Evolutionary conservation across 2,888 invertebrate species (phyloP).

Genomic region (Chaitophorus viminalis): DNA sequence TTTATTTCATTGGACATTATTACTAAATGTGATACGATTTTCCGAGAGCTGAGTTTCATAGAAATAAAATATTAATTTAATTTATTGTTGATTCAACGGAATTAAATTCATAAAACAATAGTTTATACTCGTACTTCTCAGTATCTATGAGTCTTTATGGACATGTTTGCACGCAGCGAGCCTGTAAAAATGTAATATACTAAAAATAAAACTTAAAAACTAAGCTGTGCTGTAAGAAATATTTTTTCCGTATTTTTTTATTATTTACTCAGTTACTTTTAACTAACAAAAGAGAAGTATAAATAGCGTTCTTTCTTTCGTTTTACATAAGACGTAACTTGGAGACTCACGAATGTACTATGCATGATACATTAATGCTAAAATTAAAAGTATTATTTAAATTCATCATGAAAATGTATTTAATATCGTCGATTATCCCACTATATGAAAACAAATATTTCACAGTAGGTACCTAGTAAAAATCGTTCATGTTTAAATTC

Average conservation of each 20-base stretch:
- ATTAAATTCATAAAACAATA: not conserved
- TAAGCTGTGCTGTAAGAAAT: too few relatives aligned
- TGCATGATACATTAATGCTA: not conserved
- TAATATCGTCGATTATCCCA: not conserved
- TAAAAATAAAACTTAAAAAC: not conserved
- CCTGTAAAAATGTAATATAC: not conserved
- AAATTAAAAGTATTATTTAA: not conserved
- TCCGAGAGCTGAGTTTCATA: not conserved
- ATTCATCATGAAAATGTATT: not conserved
- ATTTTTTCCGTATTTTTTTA: too few relatives aligned
- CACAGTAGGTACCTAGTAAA: not conserved
- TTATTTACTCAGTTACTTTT: too few relatives aligned
- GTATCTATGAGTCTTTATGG: not conserved
- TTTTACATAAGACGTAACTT: not conserved
- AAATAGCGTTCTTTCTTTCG: not conserved
- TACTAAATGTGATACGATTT: not conserved
- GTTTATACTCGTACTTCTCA: not conserved
- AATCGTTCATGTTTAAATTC: not conserved
- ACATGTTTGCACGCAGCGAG: not conserved
- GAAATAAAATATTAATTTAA: not conserved
- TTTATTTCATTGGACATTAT: not conserved
- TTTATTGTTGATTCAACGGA: not conserved
- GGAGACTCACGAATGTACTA: not conserved
- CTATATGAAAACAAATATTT: not conserved
- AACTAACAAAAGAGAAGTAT: too few relatives aligned